Conservation (phyloP, 2,888 invertebrate genomes). For the Diplolepis rosae region DNA sequence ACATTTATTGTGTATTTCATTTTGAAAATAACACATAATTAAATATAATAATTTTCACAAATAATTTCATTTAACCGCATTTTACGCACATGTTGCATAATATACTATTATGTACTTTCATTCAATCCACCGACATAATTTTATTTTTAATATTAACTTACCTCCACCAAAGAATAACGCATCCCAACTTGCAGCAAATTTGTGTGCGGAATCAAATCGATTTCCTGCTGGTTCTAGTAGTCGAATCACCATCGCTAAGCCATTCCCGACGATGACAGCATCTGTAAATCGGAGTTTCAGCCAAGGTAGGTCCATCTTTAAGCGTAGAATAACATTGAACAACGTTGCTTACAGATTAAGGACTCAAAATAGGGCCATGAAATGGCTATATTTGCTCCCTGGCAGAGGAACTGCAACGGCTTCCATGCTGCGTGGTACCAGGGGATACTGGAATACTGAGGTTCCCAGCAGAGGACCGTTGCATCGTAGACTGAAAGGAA, state of each 20-base stretch:
- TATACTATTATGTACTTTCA: too few relatives aligned
- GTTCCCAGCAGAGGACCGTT: conserved; percentile 83
- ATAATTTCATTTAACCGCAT: too few relatives aligned
- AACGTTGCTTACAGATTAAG: conserved; percentile 79
- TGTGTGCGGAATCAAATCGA: conserved; percentile 78
- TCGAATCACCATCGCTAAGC: conserved; percentile 83
- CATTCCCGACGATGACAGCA: conserved; percentile 83
- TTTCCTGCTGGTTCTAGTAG: conserved; percentile 79
- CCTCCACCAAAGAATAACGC: conserved; percentile 82
- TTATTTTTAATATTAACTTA: conserved; percentile 72
- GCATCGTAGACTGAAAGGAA: conserved; percentile 85
- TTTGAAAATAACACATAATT: too few relatives aligned
- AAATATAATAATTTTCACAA: too few relatives aligned
- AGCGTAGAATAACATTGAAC: not conserved
- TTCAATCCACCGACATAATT: too few relatives aligned
- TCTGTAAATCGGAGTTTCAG: conserved; percentile 74
- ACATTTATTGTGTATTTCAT: too few relatives aligned
- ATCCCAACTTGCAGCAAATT: conserved; percentile 85
- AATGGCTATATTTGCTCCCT: conserved; percentile 79
- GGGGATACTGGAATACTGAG: conserved; percentile 81
- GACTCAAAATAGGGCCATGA: conserved; percentile 85
- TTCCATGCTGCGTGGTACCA: conserved; percentile 82
- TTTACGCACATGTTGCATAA: too few relatives aligned
- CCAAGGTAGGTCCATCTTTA: not conserved
- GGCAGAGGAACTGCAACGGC: conserved; percentile 79